These are phyloP conservation scores for Microchrysa polita DNA, from an alignment of 2,888 invertebrate genomes.

Conservation along the genomic window DNA sequence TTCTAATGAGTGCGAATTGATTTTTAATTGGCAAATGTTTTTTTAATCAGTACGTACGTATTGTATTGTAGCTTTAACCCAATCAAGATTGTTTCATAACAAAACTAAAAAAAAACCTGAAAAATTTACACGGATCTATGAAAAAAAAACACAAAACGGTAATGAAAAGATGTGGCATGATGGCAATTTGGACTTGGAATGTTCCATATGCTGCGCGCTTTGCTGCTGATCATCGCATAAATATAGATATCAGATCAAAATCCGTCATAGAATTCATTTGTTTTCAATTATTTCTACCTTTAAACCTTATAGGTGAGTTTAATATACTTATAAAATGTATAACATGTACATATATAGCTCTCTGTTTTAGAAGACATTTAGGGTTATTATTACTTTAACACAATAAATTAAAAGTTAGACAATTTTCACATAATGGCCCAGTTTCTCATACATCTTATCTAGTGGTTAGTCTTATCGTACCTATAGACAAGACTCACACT, in stretches of 20 bases:
- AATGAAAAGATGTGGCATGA: slow-evolving; percentile 35
- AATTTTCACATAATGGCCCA: too few species aligned
- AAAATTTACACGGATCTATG: neutral
- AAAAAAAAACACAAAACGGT: neutral
- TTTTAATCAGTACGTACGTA: neutral
- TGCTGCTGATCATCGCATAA: slow-evolving; percentile 38
- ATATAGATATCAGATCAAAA: neutral
- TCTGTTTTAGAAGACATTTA: too few species aligned
- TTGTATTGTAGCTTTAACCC: slow-evolving; percentile 9
- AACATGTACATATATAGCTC: neutral
- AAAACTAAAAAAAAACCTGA: neutral
- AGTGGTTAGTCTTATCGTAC: too few species aligned
- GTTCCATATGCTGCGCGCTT: slow-evolving; percentile 36
- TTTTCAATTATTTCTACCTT: neutral
- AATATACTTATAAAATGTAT: neutral
- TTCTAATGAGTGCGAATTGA: neutral
- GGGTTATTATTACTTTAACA: too few species aligned
- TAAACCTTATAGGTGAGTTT: slow-evolving; percentile 12
- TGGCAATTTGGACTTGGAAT: slow-evolving; percentile 31
- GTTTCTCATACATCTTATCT: too few species aligned
- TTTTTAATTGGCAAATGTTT: slow-evolving; percentile 27
- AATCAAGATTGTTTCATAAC: slow-evolving; percentile 19
- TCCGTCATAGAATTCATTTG: neutral
- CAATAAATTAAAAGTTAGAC: too few species aligned
- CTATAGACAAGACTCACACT: too few species aligned